Conservation (phyloP, 2,113 vertebrate species). For the Cichladusa arquata region DNA sequence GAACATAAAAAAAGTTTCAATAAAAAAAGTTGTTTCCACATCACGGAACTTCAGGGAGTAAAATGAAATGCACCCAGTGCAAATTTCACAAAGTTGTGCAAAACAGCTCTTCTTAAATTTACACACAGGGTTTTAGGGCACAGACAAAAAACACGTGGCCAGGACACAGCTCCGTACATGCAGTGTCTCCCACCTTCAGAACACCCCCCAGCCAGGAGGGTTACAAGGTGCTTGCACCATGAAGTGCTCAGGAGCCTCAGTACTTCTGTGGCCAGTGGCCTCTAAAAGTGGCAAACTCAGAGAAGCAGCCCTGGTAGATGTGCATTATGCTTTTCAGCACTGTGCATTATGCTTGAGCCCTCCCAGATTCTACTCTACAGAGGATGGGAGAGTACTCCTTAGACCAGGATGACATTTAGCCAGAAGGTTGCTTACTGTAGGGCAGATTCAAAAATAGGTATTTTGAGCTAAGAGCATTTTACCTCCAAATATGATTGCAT, state of each 20-base stretch:
- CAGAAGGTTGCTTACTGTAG: background rate
- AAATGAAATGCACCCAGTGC: background rate
- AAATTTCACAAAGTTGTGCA: background rate
- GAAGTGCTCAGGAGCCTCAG: background rate
- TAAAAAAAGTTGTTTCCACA: background rate
- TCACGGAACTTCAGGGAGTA: background rate
- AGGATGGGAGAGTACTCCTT: background rate
- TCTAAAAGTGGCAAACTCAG: background rate
- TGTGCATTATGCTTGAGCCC: background rate
- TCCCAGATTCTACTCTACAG: background rate
- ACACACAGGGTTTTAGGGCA: background rate
- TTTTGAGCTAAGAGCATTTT: background rate
- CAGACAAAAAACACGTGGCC: rapidly evolving
- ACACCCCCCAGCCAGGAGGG: background rate
- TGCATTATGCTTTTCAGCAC: background rate
- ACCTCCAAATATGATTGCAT: background rate
- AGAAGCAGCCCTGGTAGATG: background rate
- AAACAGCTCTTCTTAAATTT: background rate
- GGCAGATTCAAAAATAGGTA: rapidly evolving
- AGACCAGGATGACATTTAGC: background rate
- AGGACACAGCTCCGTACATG: background rate
- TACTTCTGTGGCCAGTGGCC: background rate
- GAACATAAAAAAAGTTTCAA: background rate
- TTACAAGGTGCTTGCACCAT: no score
- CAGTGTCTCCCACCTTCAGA: background rate